Evolutionary conservation across 2,113 vertebrate species (phyloP).

Genomic region (Peromyscus polionotus): DNA sequence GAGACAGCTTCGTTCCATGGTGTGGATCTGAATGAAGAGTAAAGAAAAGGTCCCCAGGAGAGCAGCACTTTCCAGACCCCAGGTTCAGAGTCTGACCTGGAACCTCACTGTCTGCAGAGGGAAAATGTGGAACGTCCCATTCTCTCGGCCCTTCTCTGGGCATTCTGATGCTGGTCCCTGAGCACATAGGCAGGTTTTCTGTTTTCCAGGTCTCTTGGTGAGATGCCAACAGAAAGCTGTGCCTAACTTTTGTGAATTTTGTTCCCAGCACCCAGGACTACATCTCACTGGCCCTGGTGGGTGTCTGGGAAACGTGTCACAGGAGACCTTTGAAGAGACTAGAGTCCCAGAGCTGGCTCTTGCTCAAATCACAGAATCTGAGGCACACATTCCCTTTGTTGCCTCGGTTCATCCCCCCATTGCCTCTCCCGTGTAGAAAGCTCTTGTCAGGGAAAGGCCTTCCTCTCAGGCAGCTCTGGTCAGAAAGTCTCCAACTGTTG

Average conservation of each 20-base stretch:
- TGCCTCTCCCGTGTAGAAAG: too few species aligned
- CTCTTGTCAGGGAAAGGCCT: neutral
- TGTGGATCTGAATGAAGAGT: neutral
- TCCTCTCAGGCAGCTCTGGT: neutral
- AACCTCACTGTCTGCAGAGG: neutral
- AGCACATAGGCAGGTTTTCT: neutral
- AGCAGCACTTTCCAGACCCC: neutral
- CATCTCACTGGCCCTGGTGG: neutral
- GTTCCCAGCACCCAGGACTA: fast-evolving
- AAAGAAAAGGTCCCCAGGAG: fast-evolving
- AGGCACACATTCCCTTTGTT: too few species aligned
- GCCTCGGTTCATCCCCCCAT: neutral
- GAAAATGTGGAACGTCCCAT: fast-evolving
- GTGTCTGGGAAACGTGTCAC: fast-evolving
- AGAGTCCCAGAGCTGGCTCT: fast-evolving
- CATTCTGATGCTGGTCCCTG: neutral
- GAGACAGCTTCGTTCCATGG: neutral
- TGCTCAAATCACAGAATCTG: fast-evolving
- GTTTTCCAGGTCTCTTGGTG: neutral
- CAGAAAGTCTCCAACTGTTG: neutral
- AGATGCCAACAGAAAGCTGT: too few species aligned
- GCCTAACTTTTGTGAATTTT: neutral
- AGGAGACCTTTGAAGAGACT: fast-evolving
- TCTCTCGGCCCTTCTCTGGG: neutral
- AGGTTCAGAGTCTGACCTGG: neutral